Conservation (phyloP, 2,888 invertebrate genomes). For the Pyrgus malvae region DNA sequence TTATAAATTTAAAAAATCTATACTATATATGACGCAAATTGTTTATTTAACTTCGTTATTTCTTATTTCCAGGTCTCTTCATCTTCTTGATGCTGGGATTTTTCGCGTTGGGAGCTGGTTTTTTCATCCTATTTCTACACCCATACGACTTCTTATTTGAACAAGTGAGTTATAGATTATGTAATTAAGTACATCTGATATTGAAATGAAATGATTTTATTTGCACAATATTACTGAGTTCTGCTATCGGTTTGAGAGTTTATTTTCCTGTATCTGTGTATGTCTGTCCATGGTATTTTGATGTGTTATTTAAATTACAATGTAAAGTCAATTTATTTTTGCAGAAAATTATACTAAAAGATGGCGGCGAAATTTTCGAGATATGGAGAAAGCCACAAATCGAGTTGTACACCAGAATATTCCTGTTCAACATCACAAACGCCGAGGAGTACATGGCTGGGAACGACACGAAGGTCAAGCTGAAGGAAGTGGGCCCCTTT, state of each 20-base stretch:
- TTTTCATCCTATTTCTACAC: slow-evolving; percentile 84
- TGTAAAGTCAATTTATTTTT: too few species aligned
- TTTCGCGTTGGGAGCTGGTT: slow-evolving; percentile 84
- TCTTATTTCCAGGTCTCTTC: slow-evolving; percentile 85
- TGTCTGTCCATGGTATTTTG: too few species aligned
- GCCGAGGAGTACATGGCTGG: slow-evolving; percentile 89
- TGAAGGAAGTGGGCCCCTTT: slow-evolving; percentile 92
- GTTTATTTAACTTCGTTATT: neutral
- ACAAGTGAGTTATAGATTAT: slow-evolving; percentile 83
- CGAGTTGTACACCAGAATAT: slow-evolving; percentile 88
- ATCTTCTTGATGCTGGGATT: slow-evolving; percentile 86
- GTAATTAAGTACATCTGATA: too few species aligned
- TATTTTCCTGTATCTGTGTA: too few species aligned
- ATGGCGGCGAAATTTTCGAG: slow-evolving; percentile 91
- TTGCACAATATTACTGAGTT: too few species aligned
- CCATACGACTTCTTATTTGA: slow-evolving; percentile 89
- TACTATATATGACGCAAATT: too few species aligned
- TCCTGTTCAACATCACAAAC: slow-evolving; percentile 92
- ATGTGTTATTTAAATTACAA: too few species aligned
- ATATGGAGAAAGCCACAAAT: slow-evolving; percentile 92
- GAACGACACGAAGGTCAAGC: slow-evolving; percentile 83
- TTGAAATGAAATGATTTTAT: too few species aligned
- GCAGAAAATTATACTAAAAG: slow-evolving; percentile 88
- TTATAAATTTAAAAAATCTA: too few species aligned
- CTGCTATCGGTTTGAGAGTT: too few species aligned